Percentiles rank a stretch among this genome's conserved stretches.
These are phyloP conservation scores for Urocitellus parryii DNA, from an alignment of 2,113 vertebrate genomes.

Conservation along the genomic window DNA sequence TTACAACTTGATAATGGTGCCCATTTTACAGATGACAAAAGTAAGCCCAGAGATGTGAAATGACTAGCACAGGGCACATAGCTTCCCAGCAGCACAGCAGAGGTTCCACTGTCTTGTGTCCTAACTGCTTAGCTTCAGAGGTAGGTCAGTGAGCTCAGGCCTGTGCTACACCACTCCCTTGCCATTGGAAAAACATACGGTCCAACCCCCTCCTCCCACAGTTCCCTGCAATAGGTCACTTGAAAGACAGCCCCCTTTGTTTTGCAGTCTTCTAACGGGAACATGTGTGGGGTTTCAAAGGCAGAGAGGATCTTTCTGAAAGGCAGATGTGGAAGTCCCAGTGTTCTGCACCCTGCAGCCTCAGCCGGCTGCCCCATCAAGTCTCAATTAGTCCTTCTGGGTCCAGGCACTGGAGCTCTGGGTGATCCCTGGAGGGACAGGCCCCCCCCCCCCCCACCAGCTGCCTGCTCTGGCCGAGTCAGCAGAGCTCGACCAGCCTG, in stretches of 20 bases:
- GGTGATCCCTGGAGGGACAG: background rate
- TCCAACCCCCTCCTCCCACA: background rate
- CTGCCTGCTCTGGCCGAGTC: background rate
- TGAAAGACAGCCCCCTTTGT: background rate
- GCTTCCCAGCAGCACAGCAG: background rate
- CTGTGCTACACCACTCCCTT: background rate
- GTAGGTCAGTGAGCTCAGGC: background rate
- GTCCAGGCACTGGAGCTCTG: background rate
- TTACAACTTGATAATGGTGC: background rate
- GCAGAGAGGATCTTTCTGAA: background rate
- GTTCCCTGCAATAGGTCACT: background rate
- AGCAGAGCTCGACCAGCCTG: background rate
- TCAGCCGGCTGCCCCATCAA: background rate
- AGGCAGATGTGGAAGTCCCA: background rate
- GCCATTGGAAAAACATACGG: background rate
- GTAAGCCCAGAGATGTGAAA: background rate
- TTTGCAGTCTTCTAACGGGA: background rate
- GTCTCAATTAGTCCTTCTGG: background rate
- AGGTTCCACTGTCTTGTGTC: background rate
- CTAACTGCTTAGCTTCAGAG: background rate
- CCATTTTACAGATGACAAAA: background rate
- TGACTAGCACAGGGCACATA: background rate
- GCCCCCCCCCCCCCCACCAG: background rate
- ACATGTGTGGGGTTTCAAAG: background rate
- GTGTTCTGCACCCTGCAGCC: rapidly evolving